phyloP scores from a whole-genome alignment of 1,140 invertebrate species.

The Hydropsyche tenuis region DNA sequence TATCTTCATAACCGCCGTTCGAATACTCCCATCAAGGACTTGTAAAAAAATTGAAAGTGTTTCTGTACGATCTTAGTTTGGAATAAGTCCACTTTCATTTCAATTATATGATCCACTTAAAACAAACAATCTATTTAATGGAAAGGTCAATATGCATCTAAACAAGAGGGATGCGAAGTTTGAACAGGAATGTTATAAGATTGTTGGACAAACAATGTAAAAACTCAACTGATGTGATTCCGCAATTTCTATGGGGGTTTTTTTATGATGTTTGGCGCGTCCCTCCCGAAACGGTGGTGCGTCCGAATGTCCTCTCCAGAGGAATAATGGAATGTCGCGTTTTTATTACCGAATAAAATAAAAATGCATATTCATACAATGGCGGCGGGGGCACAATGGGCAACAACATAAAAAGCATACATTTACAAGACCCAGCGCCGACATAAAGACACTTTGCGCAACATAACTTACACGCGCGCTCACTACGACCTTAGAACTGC shows the following conservation, averaged over 20 bases:
- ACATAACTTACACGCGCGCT: constrained; percentile 37
- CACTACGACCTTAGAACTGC: background rate
- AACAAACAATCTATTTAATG: too few relatives aligned
- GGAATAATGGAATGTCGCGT: constrained; percentile 47
- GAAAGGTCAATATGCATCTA: too few relatives aligned
- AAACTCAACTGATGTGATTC: too few relatives aligned
- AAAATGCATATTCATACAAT: constrained; percentile 51
- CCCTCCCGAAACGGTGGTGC: constrained; percentile 1
- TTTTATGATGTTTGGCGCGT: constrained; percentile 4
- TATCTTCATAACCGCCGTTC: constrained; percentile 34
- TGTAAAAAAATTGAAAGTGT: constrained; percentile 9
- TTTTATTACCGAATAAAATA: constrained; percentile 50
- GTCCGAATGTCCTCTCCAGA: constrained; percentile 40
- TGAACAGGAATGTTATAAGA: too few relatives aligned
- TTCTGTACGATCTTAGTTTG: too few relatives aligned
- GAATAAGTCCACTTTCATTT: too few relatives aligned
- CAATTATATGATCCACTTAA: too few relatives aligned
- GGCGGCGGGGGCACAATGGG: constrained; percentile 46
- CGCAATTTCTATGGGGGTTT: too few relatives aligned
- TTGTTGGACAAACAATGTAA: too few relatives aligned
- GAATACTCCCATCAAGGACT: background rate
- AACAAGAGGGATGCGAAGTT: too few relatives aligned
- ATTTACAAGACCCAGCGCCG: constrained; percentile 40
- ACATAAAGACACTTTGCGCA: constrained; percentile 47
- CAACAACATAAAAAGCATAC: constrained; percentile 48